Base-by-base conservation (phyloP, 1,140 invertebrate species). In the Zaprionus inermis region DNA sequence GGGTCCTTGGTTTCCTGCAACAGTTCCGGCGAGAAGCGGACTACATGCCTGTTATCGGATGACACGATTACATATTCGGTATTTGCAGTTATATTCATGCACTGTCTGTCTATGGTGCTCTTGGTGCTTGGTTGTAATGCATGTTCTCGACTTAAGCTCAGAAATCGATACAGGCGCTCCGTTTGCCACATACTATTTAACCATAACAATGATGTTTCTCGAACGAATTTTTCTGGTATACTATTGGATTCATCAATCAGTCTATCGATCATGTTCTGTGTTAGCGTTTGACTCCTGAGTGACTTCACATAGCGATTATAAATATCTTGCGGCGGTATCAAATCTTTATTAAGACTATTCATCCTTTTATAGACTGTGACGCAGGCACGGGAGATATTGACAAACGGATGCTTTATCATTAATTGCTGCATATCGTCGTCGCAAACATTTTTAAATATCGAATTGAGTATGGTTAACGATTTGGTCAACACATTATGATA, bases 111-210 rank as follows among this genome's bases (percentile, higher is more conserved):
- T 1, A 75, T 6, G 7, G 38, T 5, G 0, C 2, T 2, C 36
- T 3, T 2, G 14, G 6, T 38, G 1, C 36, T 0, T n/a, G 0
- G 41, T 2, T 1, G 12, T 3, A 0, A 38, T 20, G 0, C 41
- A 28, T 51, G 32, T 0, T 9, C 0, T 3, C 63, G 68, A 2
- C 58, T 59, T 5, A 54, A n/a, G 1, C 9, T 0, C 2, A 79
- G 14, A n/a, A 51, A 72, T 0, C 55, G 52, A 65, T 30, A 68
- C 0, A 79, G 49, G 3, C 79, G 71, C 11, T 78, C 55, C 9
- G 49, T 75, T 72, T 72, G n/a, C 81, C 78, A 85, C 10, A 11
- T 59, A 0, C 60, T 36, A 0, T 69, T 55, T 0, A 85, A 18
- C 81, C 78, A 75, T 9, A 12, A 10, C 9, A 32, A 0, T 2